A percentile compares a stretch with the other conserved stretches of the same genome.
Conservation (phyloP, 2,888 invertebrate species). For the Synergus japonicus region DNA sequence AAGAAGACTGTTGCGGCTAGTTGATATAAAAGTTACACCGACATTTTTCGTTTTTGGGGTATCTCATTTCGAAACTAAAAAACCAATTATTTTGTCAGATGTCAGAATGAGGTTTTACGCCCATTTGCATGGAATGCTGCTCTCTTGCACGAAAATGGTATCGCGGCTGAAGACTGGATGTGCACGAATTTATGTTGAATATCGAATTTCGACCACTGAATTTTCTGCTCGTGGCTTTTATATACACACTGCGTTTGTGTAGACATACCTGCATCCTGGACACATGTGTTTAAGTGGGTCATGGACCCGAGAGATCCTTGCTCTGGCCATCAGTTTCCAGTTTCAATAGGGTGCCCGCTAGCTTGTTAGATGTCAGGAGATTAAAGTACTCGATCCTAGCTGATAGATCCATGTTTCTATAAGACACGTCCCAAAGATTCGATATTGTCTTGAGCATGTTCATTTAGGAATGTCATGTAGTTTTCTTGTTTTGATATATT, state of each 20-base stretch:
- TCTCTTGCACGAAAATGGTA: slow-evolving; percentile 34
- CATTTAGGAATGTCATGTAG: background rate
- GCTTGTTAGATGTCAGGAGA: background rate
- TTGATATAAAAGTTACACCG: background rate
- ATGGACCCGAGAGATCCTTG: slow-evolving; percentile 46
- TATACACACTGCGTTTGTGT: background rate
- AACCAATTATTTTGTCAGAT: slow-evolving; percentile 30
- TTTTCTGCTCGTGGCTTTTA: background rate
- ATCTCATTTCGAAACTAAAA: slow-evolving; percentile 30
- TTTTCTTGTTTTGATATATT: background rate
- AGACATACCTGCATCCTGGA: slow-evolving; percentile 48
- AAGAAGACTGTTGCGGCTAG: background rate
- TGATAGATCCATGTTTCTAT: background rate
- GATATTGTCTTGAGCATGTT: background rate
- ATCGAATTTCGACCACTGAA: slow-evolving; percentile 21
- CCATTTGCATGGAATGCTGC: slow-evolving; percentile 31
- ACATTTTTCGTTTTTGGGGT: background rate
- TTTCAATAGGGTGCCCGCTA: background rate
- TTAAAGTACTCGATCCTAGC: background rate
- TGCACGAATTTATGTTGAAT: slow-evolving; percentile 10
- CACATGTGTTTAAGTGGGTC: slow-evolving; percentile 56
- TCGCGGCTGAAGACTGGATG: background rate
- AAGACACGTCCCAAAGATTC: background rate
- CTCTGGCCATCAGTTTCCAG: slow-evolving; percentile 23
- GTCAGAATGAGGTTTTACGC: slow-evolving; percentile 27